Base-by-base conservation (phyloP, 2,888 invertebrate species). In the Xanthorhoe spadicearia region DNA sequence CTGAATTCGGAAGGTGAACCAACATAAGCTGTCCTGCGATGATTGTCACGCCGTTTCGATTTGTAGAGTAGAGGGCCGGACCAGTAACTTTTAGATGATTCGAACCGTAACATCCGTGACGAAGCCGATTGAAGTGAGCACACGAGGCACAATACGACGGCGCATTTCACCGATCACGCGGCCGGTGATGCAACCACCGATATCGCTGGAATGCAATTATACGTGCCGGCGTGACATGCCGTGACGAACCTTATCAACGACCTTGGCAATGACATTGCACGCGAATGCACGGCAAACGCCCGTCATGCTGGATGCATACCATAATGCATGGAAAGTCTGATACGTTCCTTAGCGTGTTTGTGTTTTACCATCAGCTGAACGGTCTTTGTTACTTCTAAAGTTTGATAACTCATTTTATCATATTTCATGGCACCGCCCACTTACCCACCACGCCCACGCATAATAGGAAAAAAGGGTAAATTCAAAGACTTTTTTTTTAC, bases 121-220 rank as follows among this genome's bases (percentile, higher is more conserved):
- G 74, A 75, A 77, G 71, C 69, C 38, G 74, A 73, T 77, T 62
- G 54, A 50, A 64, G 55, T 55, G 52, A 64, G 60, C 58, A 67
- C 69, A 68, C 70, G 64, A 64, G 67, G 70, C 65, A 61, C 54
- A 73, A 70, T 72, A 76, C 71, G 72, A 72, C 63, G 70, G 76
- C 66, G 71, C 77, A 79, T 79, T 81, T 82, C 75, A 75, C 74
- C 74, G 78, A 80, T 83, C 83, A 85, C 88, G 86, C 88, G 83
- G 85, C 71, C 32, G 83, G 74, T 89, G 88, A 89, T 89, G 89
- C 85, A 89, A 89, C 79, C 57, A 64, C 69, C 66, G 88, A 87
- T 91, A 91, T 81, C 85, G 84, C 18, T 74, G 89, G 91, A 90
- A 92, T 92, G 92, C 87, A 88, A 90, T 88, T 86, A 88, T 86